A percentile compares a stretch with the other conserved stretches of the same genome.
These are phyloP conservation scores for Dolichotis patagonum DNA, from an alignment of 2,113 vertebrate species.

Conservation along the genomic window DNA sequence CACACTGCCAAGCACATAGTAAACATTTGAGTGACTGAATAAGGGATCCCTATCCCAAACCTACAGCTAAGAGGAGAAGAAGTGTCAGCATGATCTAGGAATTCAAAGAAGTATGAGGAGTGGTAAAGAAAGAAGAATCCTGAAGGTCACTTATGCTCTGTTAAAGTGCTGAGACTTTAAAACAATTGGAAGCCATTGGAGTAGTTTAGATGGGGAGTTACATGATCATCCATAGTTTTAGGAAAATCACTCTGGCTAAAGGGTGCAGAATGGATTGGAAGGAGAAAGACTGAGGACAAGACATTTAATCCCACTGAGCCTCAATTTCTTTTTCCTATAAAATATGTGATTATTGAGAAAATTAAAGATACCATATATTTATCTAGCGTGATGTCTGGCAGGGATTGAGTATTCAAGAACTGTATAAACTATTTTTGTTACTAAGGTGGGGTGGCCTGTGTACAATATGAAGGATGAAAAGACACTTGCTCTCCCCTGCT, in stretches of 20 bases:
- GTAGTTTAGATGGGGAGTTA: background rate
- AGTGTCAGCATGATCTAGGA: background rate
- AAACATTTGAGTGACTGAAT: background rate
- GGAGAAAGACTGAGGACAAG: background rate
- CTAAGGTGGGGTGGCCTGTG: background rate
- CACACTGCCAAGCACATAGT: background rate
- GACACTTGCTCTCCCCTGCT: too few species aligned
- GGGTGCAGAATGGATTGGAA: background rate
- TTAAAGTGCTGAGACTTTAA: background rate
- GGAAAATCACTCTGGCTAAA: background rate
- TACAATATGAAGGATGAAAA: too few species aligned
- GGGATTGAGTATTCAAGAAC: conserved; percentile 8
- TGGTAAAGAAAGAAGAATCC: background rate
- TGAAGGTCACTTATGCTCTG: background rate
- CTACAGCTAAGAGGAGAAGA: background rate
- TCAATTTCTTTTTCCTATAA: conserved; percentile 22
- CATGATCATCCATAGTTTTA: background rate
- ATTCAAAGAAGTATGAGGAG: background rate
- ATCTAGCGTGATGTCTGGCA: background rate
- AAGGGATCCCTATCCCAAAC: background rate
- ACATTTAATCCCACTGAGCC: background rate
- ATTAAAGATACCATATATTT: background rate
- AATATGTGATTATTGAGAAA: conserved; percentile 9
- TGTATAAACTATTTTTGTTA: background rate
- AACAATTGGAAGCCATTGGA: background rate